phyloP scores from a whole-genome alignment of 2,113 vertebrate genomes.

The Poeciliopsis retropinna region DNA sequence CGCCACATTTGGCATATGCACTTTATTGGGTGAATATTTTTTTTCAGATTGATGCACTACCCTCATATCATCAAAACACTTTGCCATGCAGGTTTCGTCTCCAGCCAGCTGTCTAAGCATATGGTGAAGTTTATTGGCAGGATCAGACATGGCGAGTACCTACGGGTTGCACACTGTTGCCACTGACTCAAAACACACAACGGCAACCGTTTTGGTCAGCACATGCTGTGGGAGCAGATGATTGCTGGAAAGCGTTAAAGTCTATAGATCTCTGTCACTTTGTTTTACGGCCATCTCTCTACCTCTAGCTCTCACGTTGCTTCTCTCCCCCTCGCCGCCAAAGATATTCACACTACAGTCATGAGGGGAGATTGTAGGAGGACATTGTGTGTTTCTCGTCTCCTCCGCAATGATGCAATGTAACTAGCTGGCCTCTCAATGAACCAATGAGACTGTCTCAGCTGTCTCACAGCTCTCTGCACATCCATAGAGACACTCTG shows the following conservation, averaged over 20 bases:
- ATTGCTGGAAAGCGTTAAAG: conserved; percentile 5
- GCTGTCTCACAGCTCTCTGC: conserved; percentile 10
- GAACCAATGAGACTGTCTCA: conserved; percentile 32
- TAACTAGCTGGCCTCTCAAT: conserved; percentile 49
- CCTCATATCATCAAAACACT: not conserved
- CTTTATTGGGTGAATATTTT: not conserved
- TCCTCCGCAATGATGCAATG: conserved; percentile 19
- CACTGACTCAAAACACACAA: not conserved
- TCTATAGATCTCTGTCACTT: conserved; percentile 13
- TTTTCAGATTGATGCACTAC: not conserved
- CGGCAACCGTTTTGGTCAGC: conserved; percentile 10
- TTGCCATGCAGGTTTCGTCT: not conserved
- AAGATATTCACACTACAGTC: not conserved
- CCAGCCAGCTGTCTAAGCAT: not conserved
- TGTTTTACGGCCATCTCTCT: conserved; percentile 17
- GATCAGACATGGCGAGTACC: not conserved
- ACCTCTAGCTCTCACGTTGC: conserved; percentile 1
- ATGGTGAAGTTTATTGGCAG: not conserved
- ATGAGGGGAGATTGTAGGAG: not conserved
- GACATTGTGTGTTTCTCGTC: conserved; percentile 10
- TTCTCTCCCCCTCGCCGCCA: conserved; percentile 1
- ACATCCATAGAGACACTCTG: conserved; percentile 23
- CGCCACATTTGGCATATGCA: not conserved
- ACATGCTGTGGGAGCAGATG: conserved; percentile 2
- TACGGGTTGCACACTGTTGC: conserved; percentile 12